Conservation (phyloP, 2,888 invertebrate genomes). For the Ochropleura plecta region DNA sequence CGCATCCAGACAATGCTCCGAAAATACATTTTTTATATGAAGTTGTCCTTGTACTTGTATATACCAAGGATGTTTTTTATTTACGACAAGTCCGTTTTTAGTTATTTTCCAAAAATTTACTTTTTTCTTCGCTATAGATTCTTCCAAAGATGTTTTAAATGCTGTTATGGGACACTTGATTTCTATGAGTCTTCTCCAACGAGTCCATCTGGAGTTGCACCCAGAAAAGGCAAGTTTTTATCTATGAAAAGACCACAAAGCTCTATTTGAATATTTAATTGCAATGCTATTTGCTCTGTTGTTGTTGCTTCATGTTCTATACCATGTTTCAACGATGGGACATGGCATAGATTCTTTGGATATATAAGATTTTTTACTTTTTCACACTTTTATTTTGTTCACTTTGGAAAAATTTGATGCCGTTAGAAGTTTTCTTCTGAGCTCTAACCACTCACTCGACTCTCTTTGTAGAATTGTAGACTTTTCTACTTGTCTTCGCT, state of each 20-base stretch:
- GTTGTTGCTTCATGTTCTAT: conserved; percentile 6
- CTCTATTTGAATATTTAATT: not conserved
- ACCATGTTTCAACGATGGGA: conserved; percentile 8
- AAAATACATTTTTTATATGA: conserved; percentile 11
- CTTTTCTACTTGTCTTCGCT: not conserved
- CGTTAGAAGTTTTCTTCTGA: conserved; percentile 5
- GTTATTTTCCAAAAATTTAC: not conserved
- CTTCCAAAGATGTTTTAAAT: not conserved
- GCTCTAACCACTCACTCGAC: conserved; percentile 6
- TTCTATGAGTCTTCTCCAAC: not conserved
- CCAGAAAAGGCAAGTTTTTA: too few relatives aligned
- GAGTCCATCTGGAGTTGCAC: not conserved
- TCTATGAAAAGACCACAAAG: not conserved
- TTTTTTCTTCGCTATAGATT: not conserved
- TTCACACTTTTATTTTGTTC: not conserved
- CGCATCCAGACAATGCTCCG: conserved; percentile 7
- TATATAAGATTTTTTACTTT: not conserved
- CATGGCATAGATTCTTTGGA: conserved; percentile 3
- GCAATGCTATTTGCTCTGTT: not conserved
- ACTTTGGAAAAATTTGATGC: not conserved
- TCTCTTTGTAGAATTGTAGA: not conserved
- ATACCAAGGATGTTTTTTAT: conserved; percentile 4
- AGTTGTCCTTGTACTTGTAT: not conserved
- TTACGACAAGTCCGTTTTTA: not conserved
- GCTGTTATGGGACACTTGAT: not conserved